Evolutionary conservation across 2,888 invertebrate species (phyloP).

Genomic region (Ectemnius cavifrons): DNA sequence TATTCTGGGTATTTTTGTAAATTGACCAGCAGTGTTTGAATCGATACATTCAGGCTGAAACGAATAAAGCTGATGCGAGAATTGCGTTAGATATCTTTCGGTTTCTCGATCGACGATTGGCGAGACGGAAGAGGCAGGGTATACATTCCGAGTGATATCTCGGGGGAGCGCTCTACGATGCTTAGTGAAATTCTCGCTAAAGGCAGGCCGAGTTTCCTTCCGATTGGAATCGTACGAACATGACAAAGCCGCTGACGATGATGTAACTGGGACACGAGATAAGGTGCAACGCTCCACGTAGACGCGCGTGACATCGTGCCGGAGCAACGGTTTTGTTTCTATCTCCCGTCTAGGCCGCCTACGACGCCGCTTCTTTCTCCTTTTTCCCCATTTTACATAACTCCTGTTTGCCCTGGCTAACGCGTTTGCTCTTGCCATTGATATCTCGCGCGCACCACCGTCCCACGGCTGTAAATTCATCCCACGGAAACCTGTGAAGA

Average conservation of each 20-base stretch:
- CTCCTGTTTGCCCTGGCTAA: slow-evolving; percentile 54
- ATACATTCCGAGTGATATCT: too few species aligned
- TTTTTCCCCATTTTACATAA: slow-evolving; percentile 38
- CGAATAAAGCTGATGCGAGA: neutral
- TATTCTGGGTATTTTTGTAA: neutral
- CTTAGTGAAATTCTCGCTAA: neutral
- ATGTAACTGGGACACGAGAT: slow-evolving; percentile 65
- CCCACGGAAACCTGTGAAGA: slow-evolving; percentile 10
- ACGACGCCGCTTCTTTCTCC: slow-evolving; percentile 20
- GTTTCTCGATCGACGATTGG: neutral
- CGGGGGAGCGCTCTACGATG: neutral
- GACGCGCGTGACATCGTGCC: slow-evolving; percentile 57
- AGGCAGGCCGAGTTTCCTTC: slow-evolving; percentile 24
- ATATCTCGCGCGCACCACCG: slow-evolving; percentile 50
- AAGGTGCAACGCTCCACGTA: slow-evolving; percentile 61
- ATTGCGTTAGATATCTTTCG: too few species aligned
- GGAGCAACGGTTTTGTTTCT: slow-evolving; percentile 46
- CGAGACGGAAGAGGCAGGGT: neutral
- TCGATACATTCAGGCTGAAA: neutral
- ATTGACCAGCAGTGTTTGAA: neutral
- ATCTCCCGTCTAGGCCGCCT: slow-evolving; percentile 14
- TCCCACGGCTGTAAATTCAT: slow-evolving; percentile 62
- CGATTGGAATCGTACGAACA: slow-evolving; percentile 50
- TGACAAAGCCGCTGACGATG: slow-evolving; percentile 52
- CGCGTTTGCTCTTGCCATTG: slow-evolving; percentile 56